phyloP scores from a whole-genome alignment of 2,113 vertebrate genomes.

The Actenoides hombroni region DNA sequence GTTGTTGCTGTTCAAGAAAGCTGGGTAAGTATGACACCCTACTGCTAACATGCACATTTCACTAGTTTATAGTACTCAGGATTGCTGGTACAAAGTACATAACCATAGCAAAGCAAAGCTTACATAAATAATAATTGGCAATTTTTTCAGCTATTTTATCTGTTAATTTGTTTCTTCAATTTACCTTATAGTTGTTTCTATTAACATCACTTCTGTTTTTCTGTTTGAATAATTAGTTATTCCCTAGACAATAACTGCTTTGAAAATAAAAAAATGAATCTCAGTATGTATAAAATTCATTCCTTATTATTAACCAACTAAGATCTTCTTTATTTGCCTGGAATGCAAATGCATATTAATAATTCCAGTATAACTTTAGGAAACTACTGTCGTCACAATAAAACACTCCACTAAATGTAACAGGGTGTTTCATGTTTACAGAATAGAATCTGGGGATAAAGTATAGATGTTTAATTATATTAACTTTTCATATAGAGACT shows the following conservation, averaged over 20 bases:
- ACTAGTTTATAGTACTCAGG: not conserved
- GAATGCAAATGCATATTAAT: conserved; percentile 10
- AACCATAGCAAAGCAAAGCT: not conserved
- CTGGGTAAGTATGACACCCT: not conserved
- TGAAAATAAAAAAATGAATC: conserved; percentile 20
- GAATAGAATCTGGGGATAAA: not conserved
- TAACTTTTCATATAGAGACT: not conserved
- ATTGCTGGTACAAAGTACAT: not conserved
- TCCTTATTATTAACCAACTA: not conserved
- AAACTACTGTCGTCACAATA: not conserved
- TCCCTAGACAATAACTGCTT: not conserved
- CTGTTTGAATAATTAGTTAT: not conserved
- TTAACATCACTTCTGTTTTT: not conserved
- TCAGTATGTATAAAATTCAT: not conserved
- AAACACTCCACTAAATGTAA: not conserved
- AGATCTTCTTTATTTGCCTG: not conserved
- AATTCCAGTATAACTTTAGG: not conserved
- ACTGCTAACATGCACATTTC: not conserved
- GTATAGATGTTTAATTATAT: not conserved
- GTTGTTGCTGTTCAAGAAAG: not conserved
- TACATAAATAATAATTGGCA: not conserved
- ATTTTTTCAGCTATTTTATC: not conserved
- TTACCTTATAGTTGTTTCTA: not conserved
- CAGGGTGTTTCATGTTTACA: not conserved
- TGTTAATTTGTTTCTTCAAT: conserved; percentile 8